Evolutionary conservation across 2,113 vertebrate genomes (phyloP).

Genomic region (Caretta caretta): DNA sequence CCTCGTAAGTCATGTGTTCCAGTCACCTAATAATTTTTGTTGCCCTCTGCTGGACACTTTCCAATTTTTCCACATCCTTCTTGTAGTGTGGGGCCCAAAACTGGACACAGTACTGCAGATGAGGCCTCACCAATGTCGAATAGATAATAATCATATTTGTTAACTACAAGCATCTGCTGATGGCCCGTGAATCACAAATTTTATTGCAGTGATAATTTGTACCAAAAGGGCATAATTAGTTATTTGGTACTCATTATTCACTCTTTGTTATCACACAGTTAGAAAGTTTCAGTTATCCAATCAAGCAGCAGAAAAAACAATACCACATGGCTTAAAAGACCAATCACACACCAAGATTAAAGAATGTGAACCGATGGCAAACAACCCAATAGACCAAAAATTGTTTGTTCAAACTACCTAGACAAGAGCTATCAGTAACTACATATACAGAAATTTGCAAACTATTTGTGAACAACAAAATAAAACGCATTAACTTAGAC

Average conservation of each 20-base stretch:
- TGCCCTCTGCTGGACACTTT: too few species aligned
- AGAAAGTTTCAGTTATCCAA: conserved; percentile 25
- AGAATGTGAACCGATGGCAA: not conserved
- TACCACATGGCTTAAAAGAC: not conserved
- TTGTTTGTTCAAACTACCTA: not conserved
- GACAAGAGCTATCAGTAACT: not conserved
- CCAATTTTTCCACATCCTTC: too few species aligned
- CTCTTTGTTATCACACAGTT: conserved; percentile 39
- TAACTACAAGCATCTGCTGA: not conserved
- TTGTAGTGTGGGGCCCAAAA: too few species aligned
- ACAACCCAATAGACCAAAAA: not conserved
- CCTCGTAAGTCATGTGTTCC: too few species aligned
- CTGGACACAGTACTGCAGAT: too few species aligned
- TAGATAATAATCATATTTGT: not conserved
- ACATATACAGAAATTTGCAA: not conserved
- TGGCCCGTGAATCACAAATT: not conserved
- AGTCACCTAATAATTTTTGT: too few species aligned
- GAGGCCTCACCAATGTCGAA: too few species aligned
- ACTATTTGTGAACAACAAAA: not conserved
- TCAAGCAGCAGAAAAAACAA: not conserved
- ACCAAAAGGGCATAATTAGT: not conserved
- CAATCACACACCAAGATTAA: not conserved
- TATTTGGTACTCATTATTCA: conserved; percentile 44
- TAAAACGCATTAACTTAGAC: not conserved
- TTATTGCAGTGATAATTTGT: conserved; percentile 1